Evolutionary conservation across 2,113 vertebrate genomes (phyloP), one percentile per base, ranked within the genome.

Genomic region (Hippocampus abdominalis): DNA sequence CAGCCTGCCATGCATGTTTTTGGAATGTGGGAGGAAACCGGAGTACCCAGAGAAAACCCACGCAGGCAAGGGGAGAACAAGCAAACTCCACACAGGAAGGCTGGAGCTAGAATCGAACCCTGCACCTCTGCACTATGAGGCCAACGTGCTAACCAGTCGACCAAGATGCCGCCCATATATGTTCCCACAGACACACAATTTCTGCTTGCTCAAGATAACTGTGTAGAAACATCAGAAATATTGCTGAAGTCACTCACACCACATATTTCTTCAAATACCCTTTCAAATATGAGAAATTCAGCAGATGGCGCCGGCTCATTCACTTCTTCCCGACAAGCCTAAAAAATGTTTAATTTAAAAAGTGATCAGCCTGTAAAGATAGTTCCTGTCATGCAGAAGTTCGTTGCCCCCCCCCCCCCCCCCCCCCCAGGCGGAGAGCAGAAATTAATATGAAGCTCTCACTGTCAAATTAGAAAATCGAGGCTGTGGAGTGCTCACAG

Each of bases 401-500:
- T 66, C 36, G 10, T 9, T 16, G 36, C 32, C 12, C 42, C 81
- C 73, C 39, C 57, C 3, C 73, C 39, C 57, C 3, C n/a, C n/a
- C 32, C 12, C 42, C 81, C 73, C 39, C 57, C 3, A 10, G 69
- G 71, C 21, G 60, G 48, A 73, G 36, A 61, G 64, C 59, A 64
- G 68, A 72, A 75, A 80, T 77, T 66, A 76, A 84, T 74, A 69
- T 21, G 16, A 72, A 61, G 76, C 84, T 82, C 84, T 82, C 27
- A 8, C 62, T 65, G 69, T 87, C 75, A 78, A 85, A 86, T 84
- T 81, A 74, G 44, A 67, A 66, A 70, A 75, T 79, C 75, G 56
- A 32, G 59, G 65, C 75, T 79, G 66, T 75, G 39, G 66, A 78
- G 71, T 67, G 72, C 74, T 73, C 81, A 56, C 67, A 70, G 72